phyloP scores from a whole-genome alignment of 1,140 invertebrate genomes.

The Procambarus virginalis region DNA sequence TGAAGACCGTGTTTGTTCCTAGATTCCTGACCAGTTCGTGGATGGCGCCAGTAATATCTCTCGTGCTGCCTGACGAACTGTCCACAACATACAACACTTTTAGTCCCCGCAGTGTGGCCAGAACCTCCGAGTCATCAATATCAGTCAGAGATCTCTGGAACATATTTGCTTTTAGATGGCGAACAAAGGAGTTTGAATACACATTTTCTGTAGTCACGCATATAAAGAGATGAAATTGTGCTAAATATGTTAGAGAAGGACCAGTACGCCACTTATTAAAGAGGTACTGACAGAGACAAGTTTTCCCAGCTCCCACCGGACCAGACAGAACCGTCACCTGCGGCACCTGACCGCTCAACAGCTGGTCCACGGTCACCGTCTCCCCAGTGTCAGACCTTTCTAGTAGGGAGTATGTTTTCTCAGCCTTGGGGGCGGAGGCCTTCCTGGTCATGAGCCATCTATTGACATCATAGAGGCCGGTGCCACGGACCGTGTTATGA shows the following conservation, averaged over 20 bases:
- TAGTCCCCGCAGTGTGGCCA: not conserved
- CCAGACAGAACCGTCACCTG: constrained; percentile 33
- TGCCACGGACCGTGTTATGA: not conserved
- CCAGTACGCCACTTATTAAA: constrained; percentile 22
- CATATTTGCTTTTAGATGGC: constrained; percentile 26
- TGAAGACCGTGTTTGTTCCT: constrained; percentile 24
- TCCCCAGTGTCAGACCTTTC: not conserved
- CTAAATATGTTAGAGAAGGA: not conserved
- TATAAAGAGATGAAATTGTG: constrained; percentile 44
- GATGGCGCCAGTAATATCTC: constrained; percentile 22
- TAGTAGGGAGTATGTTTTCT: constrained; percentile 1
- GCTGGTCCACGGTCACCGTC: not conserved
- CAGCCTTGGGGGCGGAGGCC: not conserved
- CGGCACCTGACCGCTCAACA: constrained; percentile 10
- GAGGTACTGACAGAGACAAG: constrained; percentile 39
- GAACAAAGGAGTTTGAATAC: constrained; percentile 18
- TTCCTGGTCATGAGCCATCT: constrained; percentile 24
- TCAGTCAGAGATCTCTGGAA: not conserved
- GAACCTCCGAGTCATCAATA: not conserved
- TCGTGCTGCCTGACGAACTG: not conserved
- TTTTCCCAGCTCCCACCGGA: constrained; percentile 57
- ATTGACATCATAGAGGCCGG: not conserved
- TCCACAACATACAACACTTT: constrained; percentile 18
- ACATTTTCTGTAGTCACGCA: constrained; percentile 22
- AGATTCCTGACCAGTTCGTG: constrained; percentile 31